Conservation (phyloP, 2,888 invertebrate genomes). For the Drosophila eohydei region DNA sequence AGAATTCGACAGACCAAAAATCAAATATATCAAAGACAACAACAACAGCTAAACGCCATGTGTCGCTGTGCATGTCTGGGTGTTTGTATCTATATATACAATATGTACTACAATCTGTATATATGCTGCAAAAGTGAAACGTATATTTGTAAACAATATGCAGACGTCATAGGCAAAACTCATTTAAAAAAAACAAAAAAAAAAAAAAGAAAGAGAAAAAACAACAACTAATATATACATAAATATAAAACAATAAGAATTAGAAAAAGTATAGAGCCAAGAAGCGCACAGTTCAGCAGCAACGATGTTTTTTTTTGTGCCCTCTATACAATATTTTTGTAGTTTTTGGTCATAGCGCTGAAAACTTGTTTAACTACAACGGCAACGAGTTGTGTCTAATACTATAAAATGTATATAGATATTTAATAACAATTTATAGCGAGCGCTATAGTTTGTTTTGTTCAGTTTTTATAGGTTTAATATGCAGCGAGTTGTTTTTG, state of each 20-base stretch:
- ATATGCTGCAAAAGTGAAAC: slow-evolving; percentile 66
- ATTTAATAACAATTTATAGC: slow-evolving; percentile 64
- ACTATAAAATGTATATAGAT: slow-evolving; percentile 29
- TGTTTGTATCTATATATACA: slow-evolving; percentile 44
- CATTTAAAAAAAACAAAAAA: slow-evolving; percentile 65
- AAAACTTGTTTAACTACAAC: slow-evolving; percentile 66
- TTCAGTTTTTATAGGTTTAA: slow-evolving; percentile 48
- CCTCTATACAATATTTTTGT: background rate
- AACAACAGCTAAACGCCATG: slow-evolving; percentile 49
- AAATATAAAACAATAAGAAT: slow-evolving; percentile 40
- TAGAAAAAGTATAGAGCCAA: slow-evolving; percentile 51
- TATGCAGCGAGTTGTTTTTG: slow-evolving; percentile 56
- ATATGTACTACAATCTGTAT: slow-evolving; percentile 25
- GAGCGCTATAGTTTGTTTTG: slow-evolving; percentile 37
- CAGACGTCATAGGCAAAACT: slow-evolving; percentile 75
- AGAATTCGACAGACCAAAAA: slow-evolving; percentile 36
- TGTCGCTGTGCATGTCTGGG: slow-evolving; percentile 45
- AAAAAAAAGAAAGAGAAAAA: slow-evolving; percentile 19
- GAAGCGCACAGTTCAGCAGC: slow-evolving; percentile 28
- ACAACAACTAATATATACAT: slow-evolving; percentile 28
- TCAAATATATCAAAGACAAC: slow-evolving; percentile 40
- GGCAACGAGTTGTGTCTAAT: slow-evolving; percentile 42
- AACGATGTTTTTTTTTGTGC: background rate
- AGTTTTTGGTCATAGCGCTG: slow-evolving; percentile 62
- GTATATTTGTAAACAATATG: slow-evolving; percentile 78